Evolutionary conservation across 2,797 vertebrate species (phyloP).

Genomic region (Parauchenoglanis punctatus): DNA sequence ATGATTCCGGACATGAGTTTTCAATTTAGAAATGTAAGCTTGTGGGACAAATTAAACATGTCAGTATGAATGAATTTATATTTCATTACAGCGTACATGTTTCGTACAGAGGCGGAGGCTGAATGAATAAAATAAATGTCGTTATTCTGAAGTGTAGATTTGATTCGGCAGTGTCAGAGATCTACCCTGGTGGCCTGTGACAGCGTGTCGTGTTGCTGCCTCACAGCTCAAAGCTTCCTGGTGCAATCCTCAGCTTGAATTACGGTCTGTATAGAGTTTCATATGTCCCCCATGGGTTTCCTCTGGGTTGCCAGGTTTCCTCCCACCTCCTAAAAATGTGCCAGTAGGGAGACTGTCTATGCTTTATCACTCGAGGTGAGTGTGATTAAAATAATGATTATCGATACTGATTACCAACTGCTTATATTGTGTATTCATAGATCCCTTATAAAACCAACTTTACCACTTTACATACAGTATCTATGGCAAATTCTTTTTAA

Average conservation of each 20-base stretch:
- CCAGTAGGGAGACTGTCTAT: too few relatives aligned
- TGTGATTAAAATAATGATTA: too few relatives aligned
- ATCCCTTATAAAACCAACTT: background rate
- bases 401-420: background rate
- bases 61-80: background rate
- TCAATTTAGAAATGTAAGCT: too few relatives aligned
- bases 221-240: background rate
- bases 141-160: background rate
- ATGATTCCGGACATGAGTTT: background rate
- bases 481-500: background rate
- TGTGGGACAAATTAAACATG: too few relatives aligned
- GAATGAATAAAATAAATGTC: background rate
- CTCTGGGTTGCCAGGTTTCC: too few relatives aligned
- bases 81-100: background rate
- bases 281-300: too few relatives aligned
- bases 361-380: too few relatives aligned
- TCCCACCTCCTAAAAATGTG: too few relatives aligned
- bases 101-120: background rate
- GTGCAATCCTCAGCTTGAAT: background rate
- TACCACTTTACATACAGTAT: background rate
- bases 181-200: background rate
- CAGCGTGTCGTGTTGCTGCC: background rate
- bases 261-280: too few relatives aligned
- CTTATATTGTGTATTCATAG: background rate
- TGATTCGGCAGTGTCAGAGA: background rate